phyloP scores from a whole-genome alignment of 2,797 vertebrate genomes.

The Coregonus ussuriensis region DNA sequence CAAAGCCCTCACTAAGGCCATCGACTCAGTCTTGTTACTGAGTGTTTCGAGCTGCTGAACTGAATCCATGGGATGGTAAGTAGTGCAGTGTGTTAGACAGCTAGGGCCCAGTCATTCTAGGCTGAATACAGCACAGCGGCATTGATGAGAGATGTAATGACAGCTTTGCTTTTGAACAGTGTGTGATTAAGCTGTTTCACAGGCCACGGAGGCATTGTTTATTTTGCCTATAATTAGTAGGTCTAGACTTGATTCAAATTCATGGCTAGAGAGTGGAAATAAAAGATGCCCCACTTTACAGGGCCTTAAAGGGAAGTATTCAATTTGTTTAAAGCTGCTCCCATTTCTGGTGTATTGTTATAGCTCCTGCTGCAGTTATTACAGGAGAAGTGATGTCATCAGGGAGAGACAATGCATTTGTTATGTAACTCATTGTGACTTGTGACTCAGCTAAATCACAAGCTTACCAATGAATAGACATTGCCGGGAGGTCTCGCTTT shows the following conservation, averaged over 20 bases:
- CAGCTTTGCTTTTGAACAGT: conserved; percentile 10
- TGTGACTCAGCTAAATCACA: background rate
- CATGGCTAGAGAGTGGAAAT: background rate
- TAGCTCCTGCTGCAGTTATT: background rate
- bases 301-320: background rate
- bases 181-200: conserved; percentile 59
- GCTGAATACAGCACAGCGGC: background rate
- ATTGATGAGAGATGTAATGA: conserved; percentile 4
- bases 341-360: background rate
- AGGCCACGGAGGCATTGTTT: conserved; percentile 19
- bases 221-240: conserved; percentile 15
- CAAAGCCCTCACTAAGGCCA: conserved; percentile 33
- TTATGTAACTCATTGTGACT: background rate
- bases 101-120: conserved; percentile 2
- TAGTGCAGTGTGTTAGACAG: background rate
- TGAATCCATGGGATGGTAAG: background rate
- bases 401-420: background rate
- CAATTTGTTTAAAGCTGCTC: background rate
- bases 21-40: background rate
- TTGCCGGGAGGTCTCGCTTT: background rate
- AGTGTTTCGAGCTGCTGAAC: background rate
- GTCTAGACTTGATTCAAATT: conserved; percentile 22
- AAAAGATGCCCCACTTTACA: background rate
- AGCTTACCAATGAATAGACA: background rate
- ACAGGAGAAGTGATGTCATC: background rate